Base-by-base conservation (phyloP, 2,888 invertebrate genomes). In the Troides aeacus region DNA sequence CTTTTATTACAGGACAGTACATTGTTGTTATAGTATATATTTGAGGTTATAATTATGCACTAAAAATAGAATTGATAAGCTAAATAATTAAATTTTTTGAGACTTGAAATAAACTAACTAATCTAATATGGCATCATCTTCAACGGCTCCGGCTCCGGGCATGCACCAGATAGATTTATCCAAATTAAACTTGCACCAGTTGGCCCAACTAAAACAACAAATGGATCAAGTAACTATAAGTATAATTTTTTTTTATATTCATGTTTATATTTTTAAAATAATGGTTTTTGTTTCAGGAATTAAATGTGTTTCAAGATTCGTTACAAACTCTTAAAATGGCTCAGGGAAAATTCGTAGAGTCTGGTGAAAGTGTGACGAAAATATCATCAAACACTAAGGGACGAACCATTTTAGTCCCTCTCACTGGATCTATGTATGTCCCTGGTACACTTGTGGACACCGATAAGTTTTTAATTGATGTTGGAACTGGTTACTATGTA, bases 351-450 rank as follows among this genome's bases (percentile, higher is more conserved):
- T 99, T 97, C 89, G 95, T 95, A 71, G 97, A 97, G 80, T 98
- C 98, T 1, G 96, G 96, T 64, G 97, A 97, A 80, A 96, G 96
- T 78, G 93, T 97, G 64, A 96, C 97, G 72, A 96, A 96, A 88
- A 93, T 98, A 69, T 95, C 94, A 61, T 94, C 96, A 0, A 94
- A 95, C 30, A 94, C 95, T 73, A 94, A 96, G 82, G 97, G 97
- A 79, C 97, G 96, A 81, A 95, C 96, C 70, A 96, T 99, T 75
- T 92, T 99, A 24, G 98, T 99, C 21, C 99, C 99, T 1, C 93
- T 99, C 18, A 99, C 99, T 18, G 97, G 97, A 78, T 99, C 99
- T 79, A 98, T 99, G 97, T 99, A 99, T 92, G 98, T 99, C 59
- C 97, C 98, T 58, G 99, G 99, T 2, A 95, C 95, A 78, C 93